Conservation (phyloP, 2,888 invertebrate genomes). For the Heteromurus nitidus region DNA sequence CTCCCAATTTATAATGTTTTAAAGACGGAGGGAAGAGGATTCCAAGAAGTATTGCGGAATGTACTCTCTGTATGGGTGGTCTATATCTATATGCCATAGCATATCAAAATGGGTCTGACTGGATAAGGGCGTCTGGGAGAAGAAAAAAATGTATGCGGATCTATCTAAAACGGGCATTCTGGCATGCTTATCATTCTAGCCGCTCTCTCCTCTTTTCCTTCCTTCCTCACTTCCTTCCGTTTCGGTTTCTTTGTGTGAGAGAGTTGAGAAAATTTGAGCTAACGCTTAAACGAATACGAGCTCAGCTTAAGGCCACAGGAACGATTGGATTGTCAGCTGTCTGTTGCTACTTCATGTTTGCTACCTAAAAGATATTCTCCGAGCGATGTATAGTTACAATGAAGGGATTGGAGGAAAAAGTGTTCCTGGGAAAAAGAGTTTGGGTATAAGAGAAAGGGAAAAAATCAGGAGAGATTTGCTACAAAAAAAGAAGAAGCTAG, state of each 20-base stretch:
- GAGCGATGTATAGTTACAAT: too few species aligned
- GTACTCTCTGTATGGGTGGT: too few species aligned
- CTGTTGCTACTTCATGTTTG: conserved; percentile 10
- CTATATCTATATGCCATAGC: too few species aligned
- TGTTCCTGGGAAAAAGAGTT: too few species aligned
- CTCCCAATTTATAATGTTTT: conserved; percentile 22
- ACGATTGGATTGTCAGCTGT: conserved; percentile 37
- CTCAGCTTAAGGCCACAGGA: conserved; percentile 38
- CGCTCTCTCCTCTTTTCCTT: conserved; percentile 9
- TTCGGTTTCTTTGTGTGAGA: conserved; percentile 3
- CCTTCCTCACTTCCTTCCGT: conserved; percentile 37
- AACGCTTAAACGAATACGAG: conserved; percentile 29
- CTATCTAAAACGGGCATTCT: too few species aligned
- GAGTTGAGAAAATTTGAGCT: not conserved
- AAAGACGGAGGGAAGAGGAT: too few species aligned
- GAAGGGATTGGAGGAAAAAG: too few species aligned
- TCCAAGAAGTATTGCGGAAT: too few species aligned
- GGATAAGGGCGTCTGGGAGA: too few species aligned
- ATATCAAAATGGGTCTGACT: too few species aligned
- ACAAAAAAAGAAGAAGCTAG: conserved; percentile 11
- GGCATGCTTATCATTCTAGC: not conserved
- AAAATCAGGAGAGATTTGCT: not conserved
- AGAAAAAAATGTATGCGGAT: too few species aligned
- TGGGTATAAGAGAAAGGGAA: too few species aligned
- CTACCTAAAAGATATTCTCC: not conserved